phyloP scores from a whole-genome alignment of 1,140 invertebrate genomes.

The Araneus ventricosus region DNA sequence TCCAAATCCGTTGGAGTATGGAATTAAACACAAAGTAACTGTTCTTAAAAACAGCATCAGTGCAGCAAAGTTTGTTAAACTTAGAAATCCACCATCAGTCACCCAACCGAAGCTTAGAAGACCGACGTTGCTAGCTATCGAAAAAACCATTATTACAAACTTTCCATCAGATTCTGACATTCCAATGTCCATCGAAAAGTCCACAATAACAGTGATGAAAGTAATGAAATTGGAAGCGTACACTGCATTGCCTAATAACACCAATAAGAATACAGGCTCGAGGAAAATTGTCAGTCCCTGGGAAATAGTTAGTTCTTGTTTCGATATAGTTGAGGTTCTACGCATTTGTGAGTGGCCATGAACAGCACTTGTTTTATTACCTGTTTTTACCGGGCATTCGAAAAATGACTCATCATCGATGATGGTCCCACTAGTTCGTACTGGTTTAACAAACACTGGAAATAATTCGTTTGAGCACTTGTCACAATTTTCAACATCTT shows the following conservation, averaged over 20 bases:
- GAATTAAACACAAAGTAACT: constrained; percentile 4
- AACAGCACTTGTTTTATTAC: background rate
- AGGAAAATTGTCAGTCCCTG: background rate
- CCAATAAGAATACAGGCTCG: constrained; percentile 39
- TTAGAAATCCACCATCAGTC: constrained; percentile 48
- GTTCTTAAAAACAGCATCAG: constrained; percentile 63
- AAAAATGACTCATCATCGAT: too few relatives aligned
- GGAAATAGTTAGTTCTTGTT: background rate
- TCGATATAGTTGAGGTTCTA: background rate
- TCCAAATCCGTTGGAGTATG: constrained; percentile 37
- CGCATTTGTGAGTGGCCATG: too few relatives aligned
- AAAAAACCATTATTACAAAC: constrained; percentile 39
- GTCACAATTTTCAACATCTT: background rate
- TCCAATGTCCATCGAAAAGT: constrained; percentile 32
- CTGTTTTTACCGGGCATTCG: too few relatives aligned
- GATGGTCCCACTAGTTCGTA: too few relatives aligned
- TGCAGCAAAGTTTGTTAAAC: constrained; percentile 37
- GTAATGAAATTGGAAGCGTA: background rate
- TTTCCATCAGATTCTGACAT: constrained; percentile 21
- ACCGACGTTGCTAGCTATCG: constrained; percentile 21
- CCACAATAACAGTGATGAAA: constrained; percentile 46
- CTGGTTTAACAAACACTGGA: too few relatives aligned
- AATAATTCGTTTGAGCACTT: background rate
- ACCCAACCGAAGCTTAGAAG: constrained; percentile 43
- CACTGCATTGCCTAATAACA: background rate